These are phyloP conservation scores for Trididemnum nubilum DNA, from an alignment of 23 tunicate genomes.

Conservation along the genomic window DNA sequence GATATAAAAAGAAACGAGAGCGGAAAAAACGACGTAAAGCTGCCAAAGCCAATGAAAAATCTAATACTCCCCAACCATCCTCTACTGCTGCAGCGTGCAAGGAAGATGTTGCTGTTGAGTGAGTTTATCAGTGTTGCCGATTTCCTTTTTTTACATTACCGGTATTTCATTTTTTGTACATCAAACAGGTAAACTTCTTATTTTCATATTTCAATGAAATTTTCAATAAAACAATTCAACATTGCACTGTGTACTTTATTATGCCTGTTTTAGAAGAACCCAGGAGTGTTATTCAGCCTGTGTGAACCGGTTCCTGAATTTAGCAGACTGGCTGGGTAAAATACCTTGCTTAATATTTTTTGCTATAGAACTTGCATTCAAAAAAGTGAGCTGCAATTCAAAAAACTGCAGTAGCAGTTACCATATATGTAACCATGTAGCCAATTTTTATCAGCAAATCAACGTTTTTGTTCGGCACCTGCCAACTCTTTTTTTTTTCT, in stretches of 20 bases:
- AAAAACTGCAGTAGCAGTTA: too few species aligned
- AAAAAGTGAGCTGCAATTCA: too few species aligned
- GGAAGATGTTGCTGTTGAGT: slow-evolving; percentile 25
- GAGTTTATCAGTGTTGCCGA: not conserved
- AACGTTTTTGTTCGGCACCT: too few species aligned
- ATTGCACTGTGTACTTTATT: not conserved
- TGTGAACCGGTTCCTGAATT: too few species aligned
- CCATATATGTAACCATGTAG: too few species aligned
- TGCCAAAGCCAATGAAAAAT: slow-evolving; percentile 21
- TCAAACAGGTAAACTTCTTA: not conserved
- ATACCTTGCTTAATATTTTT: too few species aligned
- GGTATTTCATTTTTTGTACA: not conserved
- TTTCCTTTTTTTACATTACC: not conserved
- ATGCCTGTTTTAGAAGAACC: not conserved
- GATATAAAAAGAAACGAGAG: slow-evolving; percentile 65
- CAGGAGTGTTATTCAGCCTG: too few species aligned
- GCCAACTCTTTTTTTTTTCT: too few species aligned
- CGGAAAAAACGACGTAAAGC: slow-evolving; percentile 52
- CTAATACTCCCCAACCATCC: not conserved
- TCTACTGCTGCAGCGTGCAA: slow-evolving; percentile 6
- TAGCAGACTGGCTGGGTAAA: too few species aligned
- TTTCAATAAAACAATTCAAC: not conserved
- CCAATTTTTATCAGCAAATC: too few species aligned
- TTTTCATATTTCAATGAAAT: too few species aligned
- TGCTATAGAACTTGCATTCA: too few species aligned